phyloP scores from a whole-genome alignment of 2,113 vertebrate species.

The Malaclemys terrapin region DNA sequence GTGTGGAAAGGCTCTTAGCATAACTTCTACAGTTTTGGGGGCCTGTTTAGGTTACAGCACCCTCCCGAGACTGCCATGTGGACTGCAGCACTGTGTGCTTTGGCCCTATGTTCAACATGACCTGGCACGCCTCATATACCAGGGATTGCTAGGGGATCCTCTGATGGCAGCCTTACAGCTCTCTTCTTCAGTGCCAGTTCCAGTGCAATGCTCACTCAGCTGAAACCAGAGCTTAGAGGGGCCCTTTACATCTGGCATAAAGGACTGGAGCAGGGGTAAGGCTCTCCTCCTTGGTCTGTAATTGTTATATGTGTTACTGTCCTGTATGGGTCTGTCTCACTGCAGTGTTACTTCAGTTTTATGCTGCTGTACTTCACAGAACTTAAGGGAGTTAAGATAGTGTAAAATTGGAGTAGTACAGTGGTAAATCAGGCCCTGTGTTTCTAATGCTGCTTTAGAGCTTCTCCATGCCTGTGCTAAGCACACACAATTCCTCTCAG shows the following conservation, averaged over 20 bases:
- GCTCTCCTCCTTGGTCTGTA: background rate
- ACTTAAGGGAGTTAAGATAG: background rate
- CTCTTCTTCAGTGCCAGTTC: background rate
- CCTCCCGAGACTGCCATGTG: background rate
- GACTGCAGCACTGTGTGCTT: accelerated
- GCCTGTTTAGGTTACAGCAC: background rate
- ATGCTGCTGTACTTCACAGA: background rate
- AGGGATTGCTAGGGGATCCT: background rate
- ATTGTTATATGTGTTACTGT: background rate
- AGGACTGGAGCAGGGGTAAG: background rate
- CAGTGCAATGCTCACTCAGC: background rate
- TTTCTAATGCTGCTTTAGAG: background rate
- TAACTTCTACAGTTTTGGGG: background rate
- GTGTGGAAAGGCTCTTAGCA: background rate
- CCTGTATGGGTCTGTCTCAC: background rate
- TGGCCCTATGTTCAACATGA: background rate
- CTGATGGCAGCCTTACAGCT: background rate
- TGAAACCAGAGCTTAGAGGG: background rate
- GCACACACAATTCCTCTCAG: background rate
- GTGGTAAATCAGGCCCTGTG: background rate
- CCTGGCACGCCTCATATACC: background rate
- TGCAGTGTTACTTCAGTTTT: background rate
- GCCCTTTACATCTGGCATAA: background rate
- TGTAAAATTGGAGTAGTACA: background rate
- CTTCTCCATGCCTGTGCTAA: background rate